phyloP scores from a whole-genome alignment of 2,113 vertebrate species.

The Choloepus hoffmanni region DNA sequence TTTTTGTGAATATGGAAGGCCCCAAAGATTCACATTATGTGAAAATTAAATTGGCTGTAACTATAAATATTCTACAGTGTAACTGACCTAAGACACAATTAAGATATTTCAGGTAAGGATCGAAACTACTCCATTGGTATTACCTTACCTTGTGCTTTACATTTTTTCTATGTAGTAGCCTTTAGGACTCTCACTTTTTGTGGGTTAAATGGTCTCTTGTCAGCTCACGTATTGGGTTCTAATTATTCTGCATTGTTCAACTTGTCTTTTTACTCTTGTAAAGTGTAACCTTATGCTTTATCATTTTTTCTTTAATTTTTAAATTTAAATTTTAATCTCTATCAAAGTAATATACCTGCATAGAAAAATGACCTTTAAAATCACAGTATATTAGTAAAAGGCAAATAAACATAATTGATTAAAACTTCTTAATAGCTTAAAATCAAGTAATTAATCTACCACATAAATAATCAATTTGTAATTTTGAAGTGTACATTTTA shows the following conservation, averaged over 20 bases:
- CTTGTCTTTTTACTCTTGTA: neutral
- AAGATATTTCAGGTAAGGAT: neutral
- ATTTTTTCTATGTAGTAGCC: neutral
- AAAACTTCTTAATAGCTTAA: neutral
- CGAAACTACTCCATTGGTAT: neutral
- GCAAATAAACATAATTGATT: neutral
- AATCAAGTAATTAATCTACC: neutral
- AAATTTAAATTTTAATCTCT: slow-evolving; percentile 4
- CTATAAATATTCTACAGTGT: neutral
- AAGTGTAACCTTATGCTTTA: neutral
- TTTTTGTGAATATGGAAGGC: neutral
- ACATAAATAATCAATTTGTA: no score
- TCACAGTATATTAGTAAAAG: slow-evolving; percentile 39
- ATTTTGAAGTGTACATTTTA: no score
- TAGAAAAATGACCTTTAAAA: neutral
- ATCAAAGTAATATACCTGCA: neutral
- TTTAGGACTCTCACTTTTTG: neutral
- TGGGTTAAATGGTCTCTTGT: neutral
- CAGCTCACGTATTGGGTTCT: neutral
- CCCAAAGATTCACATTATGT: neutral
- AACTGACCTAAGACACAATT: neutral
- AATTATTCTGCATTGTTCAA: neutral
- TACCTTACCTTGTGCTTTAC: neutral
- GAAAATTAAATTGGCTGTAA: neutral
- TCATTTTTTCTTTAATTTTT: neutral